Conservation (phyloP, 2,888 invertebrate genomes). For the Tachina lurida region DNA sequence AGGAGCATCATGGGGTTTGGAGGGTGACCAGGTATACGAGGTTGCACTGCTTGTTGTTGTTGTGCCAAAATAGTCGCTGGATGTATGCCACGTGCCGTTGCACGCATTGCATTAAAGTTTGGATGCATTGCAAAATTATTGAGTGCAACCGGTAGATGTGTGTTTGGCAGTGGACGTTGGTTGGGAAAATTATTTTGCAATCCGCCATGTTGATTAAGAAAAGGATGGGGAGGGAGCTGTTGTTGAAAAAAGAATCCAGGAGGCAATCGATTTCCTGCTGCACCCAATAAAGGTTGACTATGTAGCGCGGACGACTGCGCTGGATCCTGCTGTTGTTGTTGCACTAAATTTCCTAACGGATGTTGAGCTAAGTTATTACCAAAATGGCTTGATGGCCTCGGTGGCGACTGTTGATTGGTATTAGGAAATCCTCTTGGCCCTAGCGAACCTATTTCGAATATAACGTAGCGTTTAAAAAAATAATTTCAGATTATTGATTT, state of each 20-base stretch:
- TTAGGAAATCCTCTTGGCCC: conserved; percentile 75
- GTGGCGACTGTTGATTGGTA: conserved; percentile 75
- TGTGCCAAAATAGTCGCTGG: conserved; percentile 78
- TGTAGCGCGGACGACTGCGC: conserved; percentile 73
- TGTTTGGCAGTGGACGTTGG: conserved; percentile 78
- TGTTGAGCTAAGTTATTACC: conserved; percentile 75
- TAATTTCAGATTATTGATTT: too few relatives aligned
- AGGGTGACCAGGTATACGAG: conserved; percentile 81
- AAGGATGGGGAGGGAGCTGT: conserved; percentile 78
- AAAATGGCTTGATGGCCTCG: conserved; percentile 75
- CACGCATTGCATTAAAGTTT: conserved; percentile 82
- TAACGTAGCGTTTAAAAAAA: neutral
- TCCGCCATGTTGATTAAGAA: conserved; percentile 76
- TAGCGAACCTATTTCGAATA: conserved; percentile 74
- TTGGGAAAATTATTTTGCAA: conserved; percentile 76
- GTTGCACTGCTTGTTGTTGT: conserved; percentile 71
- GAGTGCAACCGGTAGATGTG: conserved; percentile 82
- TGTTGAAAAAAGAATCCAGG: conserved; percentile 80
- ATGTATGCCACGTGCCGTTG: conserved; percentile 79
- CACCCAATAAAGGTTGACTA: conserved; percentile 72
- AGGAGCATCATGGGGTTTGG: conserved; percentile 73
- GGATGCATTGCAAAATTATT: conserved; percentile 83
- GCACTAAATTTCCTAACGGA: conserved; percentile 72
- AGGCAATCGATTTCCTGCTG: conserved; percentile 78
- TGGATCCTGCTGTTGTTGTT: conserved; percentile 71